A percentile compares a stretch with the other conserved stretches of the same genome.
These are phyloP conservation scores for Nomada hirtipes DNA, from an alignment of 2,888 invertebrate genomes.

Conservation along the genomic window DNA sequence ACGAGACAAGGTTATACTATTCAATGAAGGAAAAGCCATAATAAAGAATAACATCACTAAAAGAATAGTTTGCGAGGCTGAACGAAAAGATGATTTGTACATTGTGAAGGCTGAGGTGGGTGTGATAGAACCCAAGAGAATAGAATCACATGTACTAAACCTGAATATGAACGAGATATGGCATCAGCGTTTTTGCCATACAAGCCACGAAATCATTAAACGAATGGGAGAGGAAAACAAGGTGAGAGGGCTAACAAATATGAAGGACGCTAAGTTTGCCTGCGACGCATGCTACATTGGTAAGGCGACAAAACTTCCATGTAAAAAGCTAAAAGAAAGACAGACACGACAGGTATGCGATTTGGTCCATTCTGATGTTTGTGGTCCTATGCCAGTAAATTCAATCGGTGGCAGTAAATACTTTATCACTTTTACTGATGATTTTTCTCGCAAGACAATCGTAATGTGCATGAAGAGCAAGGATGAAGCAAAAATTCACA, in stretches of 20 bases:
- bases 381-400: not conserved
- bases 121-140: not conserved
- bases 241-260: not conserved
- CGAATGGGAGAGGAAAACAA: not conserved
- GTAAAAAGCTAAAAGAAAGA: not conserved
- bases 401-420: not conserved
- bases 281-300: slow-evolving; percentile 9
- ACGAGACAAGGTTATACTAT: not conserved
- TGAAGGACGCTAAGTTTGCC: not conserved
- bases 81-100: not conserved
- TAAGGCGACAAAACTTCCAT: not conserved
- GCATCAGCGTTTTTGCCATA: not conserved
- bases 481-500: not conserved
- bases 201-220: not conserved
- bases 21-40: not conserved
- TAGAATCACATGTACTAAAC: not conserved
- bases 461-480: not conserved
- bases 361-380: slow-evolving; percentile 13
- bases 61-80: not conserved
- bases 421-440: slow-evolving; percentile 14
- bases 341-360: not conserved
- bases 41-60: not conserved
- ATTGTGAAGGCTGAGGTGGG: not conserved
- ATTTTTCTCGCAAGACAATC: not conserved
- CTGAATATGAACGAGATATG: not conserved